Conservation (phyloP, 2,888 invertebrate species). For the Spatulosminthurus flaviceps region DNA sequence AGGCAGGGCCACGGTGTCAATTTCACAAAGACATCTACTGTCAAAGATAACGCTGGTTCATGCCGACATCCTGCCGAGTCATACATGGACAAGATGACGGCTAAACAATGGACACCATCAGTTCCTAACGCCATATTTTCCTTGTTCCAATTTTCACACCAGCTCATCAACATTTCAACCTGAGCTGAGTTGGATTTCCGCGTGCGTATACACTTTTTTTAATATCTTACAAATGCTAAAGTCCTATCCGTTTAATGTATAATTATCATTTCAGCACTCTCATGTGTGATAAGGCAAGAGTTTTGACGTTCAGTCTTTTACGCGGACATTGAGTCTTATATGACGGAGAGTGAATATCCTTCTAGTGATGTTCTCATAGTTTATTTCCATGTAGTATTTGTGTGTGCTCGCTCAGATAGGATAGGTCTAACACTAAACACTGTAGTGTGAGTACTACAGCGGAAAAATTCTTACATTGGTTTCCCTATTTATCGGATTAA, state of each 20-base stretch:
- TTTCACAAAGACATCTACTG: constrained; percentile 55
- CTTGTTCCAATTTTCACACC: constrained; percentile 52
- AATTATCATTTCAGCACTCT: constrained; percentile 2
- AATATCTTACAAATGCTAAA: neutral
- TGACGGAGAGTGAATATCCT: too few species aligned
- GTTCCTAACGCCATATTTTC: constrained; percentile 37
- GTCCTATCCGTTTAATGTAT: neutral
- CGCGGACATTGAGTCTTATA: too few species aligned
- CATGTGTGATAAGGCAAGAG: neutral
- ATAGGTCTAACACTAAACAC: too few species aligned
- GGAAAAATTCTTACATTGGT: neutral
- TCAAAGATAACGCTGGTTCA: constrained; percentile 52
- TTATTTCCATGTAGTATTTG: too few species aligned
- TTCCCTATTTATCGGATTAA: neutral
- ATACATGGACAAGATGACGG: constrained; percentile 51
- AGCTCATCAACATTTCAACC: constrained; percentile 40
- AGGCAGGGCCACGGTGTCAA: constrained; percentile 44
- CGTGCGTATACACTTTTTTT: neutral
- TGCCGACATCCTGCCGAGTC: constrained; percentile 55
- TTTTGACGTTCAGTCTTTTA: neutral
- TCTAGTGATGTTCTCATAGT: too few species aligned
- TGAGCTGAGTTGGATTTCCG: constrained; percentile 6
- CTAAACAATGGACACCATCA: constrained; percentile 52
- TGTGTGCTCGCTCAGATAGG: too few species aligned
- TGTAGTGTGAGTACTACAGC: neutral